These are phyloP conservation scores for Tachysurus vachellii DNA, from an alignment of 2,113 vertebrate genomes.

Conservation along the genomic window DNA sequence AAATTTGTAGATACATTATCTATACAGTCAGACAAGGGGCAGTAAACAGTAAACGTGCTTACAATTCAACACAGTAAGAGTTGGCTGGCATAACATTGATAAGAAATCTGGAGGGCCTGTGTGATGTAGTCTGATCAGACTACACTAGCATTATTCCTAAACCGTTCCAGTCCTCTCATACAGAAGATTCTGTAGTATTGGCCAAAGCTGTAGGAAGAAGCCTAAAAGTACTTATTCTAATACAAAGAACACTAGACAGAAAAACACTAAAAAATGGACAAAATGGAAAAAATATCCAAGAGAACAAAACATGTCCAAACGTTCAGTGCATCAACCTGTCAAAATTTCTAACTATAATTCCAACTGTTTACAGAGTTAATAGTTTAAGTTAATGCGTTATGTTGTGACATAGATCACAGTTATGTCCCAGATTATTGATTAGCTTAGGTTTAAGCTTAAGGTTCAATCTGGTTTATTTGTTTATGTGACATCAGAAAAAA, in stretches of 20 bases:
- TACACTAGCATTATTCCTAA: neutral
- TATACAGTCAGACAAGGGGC: conserved; percentile 54
- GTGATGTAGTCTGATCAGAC: neutral
- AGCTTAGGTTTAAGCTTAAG: too few species aligned
- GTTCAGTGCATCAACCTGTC: neutral
- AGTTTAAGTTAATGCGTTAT: too few species aligned
- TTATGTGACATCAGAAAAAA: neutral
- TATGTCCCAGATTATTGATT: neutral
- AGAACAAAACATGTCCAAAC: neutral
- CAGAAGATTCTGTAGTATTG: neutral
- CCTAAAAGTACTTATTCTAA: neutral
- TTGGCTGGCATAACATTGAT: neutral
- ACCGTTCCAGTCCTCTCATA: neutral
- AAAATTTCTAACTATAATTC: neutral
- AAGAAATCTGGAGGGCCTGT: neutral
- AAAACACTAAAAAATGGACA: neutral
- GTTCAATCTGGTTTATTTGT: neutral
- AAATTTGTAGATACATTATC: neutral
- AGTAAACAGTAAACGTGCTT: conserved; percentile 52
- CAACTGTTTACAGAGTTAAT: neutral
- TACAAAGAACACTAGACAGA: neutral
- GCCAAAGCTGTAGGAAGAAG: neutral
- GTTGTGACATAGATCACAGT: too few species aligned
- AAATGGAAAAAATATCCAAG: neutral
- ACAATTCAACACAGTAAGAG: too few species aligned